Percentiles rank a stretch among this genome's conserved stretches.
phyloP scores from a whole-genome alignment of 2,797 vertebrate species.

The Discoglossus pictus region DNA sequence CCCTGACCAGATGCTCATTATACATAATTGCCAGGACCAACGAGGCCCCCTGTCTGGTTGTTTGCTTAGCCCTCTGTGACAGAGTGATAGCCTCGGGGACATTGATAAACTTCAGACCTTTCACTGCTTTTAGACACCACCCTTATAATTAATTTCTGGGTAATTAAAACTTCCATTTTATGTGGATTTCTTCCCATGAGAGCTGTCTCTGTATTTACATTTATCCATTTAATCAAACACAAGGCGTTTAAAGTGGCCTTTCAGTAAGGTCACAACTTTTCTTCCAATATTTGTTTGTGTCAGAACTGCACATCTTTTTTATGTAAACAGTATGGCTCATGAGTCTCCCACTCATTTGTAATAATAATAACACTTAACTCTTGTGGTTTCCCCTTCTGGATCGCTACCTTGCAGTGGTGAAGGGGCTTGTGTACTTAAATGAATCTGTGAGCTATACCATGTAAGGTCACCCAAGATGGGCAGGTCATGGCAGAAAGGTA shows the following conservation, averaged over 20 bases:
- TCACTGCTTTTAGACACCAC: slow-evolving; percentile 32
- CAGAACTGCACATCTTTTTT: neutral
- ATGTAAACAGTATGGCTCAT: slow-evolving; percentile 15
- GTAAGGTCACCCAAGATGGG: too few relatives aligned
- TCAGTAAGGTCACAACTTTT: slow-evolving; percentile 16
- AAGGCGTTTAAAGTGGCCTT: slow-evolving; percentile 33
- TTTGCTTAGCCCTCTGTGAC: slow-evolving; percentile 40
- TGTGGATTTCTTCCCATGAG: slow-evolving; percentile 17
- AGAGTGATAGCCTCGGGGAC: slow-evolving; percentile 27
- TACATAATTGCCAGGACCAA: slow-evolving; percentile 42
- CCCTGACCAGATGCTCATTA: slow-evolving; percentile 43
- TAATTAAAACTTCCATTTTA: slow-evolving; percentile 45
- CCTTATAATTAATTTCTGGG: slow-evolving; percentile 43
- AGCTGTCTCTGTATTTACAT: slow-evolving; percentile 33
- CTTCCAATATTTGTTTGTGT: slow-evolving; percentile 19
- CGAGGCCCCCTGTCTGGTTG: slow-evolving; percentile 22
- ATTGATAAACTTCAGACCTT: slow-evolving; percentile 32
- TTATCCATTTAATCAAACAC: slow-evolving; percentile 31
- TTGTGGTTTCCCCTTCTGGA: too few relatives aligned
- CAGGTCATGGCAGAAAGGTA: too few relatives aligned
- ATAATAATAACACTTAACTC: too few relatives aligned
- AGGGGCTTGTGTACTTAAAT: too few relatives aligned
- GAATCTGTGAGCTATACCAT: too few relatives aligned
- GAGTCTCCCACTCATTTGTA: neutral
- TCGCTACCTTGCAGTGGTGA: too few relatives aligned